phyloP scores from a whole-genome alignment of 2,797 vertebrate species.

The Melopsittacus undulatus region DNA sequence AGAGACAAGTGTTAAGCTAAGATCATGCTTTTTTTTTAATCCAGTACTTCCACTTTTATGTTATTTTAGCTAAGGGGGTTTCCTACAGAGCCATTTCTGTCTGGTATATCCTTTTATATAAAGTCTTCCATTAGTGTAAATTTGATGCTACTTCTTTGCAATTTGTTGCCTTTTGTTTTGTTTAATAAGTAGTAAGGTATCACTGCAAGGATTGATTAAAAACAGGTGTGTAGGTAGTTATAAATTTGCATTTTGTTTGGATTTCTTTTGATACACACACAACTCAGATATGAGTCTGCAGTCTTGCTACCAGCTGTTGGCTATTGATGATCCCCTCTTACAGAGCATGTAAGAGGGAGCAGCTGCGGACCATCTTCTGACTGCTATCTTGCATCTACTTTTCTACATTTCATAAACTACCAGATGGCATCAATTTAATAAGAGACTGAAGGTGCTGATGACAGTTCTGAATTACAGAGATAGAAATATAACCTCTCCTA shows the following conservation, averaged over 20 bases:
- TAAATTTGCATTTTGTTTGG: not conserved
- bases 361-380: not conserved
- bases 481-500: not conserved
- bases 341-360: not conserved
- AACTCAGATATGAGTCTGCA: not conserved
- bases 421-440: not conserved
- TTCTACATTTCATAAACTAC: not conserved
- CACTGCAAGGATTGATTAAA: not conserved
- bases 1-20: not conserved
- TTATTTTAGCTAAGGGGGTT: not conserved
- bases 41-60: not conserved
- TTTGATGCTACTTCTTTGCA: not conserved
- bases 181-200: not conserved
- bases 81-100: not conserved
- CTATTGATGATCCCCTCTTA: not conserved
- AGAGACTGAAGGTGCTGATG: not conserved
- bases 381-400: not conserved
- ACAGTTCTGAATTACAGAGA: not conserved
- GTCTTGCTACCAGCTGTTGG: not conserved
- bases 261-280: not conserved
- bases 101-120: not conserved
- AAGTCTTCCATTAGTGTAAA: not conserved
- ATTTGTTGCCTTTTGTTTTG: not conserved
- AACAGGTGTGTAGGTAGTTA: not conserved
- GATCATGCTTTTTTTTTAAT: not conserved